These are phyloP conservation scores for Datnioides undecimradiatus DNA, from an alignment of 2,113 vertebrate genomes.

Conservation along the genomic window DNA sequence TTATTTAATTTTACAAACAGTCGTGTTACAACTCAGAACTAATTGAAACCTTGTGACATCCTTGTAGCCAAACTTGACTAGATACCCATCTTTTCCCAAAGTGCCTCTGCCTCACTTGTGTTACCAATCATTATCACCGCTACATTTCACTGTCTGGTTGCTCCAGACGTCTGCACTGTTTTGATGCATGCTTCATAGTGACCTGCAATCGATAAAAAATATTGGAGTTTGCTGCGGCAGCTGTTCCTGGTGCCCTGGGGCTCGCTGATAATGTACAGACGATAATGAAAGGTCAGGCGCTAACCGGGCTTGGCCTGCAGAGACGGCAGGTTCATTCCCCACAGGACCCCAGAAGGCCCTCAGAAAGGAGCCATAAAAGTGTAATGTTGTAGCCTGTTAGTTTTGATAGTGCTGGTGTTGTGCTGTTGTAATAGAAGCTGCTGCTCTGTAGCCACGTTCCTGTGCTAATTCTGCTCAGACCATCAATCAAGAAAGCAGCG, in stretches of 20 bases:
- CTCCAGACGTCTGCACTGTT: constrained; percentile 32
- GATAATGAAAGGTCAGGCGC: constrained; percentile 71
- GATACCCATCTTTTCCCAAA: neutral
- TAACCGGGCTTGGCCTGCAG: constrained; percentile 47
- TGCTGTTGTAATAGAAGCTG: constrained; percentile 13
- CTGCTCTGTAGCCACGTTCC: neutral
- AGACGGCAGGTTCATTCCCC: constrained; percentile 35
- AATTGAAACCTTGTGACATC: neutral
- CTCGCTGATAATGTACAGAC: constrained; percentile 41
- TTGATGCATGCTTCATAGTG: constrained; percentile 41
- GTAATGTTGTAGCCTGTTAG: constrained; percentile 26
- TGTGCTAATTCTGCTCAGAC: constrained; percentile 11
- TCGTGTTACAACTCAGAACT: neutral
- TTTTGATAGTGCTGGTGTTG: constrained; percentile 26
- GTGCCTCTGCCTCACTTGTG: neutral
- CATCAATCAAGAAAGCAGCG: constrained; percentile 13
- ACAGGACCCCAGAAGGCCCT: constrained; percentile 10
- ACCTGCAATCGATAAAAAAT: constrained; percentile 63
- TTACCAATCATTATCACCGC: constrained; percentile 6
- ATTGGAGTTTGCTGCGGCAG: constrained; percentile 45
- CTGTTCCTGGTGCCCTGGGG: constrained; percentile 26
- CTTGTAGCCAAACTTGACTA: neutral
- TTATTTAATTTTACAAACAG: neutral
- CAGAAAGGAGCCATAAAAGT: constrained; percentile 22
- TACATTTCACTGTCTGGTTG: constrained; percentile 39